Evolutionary conservation across 2,113 vertebrate species (phyloP).

Genomic region (Azemiops feae): DNA sequence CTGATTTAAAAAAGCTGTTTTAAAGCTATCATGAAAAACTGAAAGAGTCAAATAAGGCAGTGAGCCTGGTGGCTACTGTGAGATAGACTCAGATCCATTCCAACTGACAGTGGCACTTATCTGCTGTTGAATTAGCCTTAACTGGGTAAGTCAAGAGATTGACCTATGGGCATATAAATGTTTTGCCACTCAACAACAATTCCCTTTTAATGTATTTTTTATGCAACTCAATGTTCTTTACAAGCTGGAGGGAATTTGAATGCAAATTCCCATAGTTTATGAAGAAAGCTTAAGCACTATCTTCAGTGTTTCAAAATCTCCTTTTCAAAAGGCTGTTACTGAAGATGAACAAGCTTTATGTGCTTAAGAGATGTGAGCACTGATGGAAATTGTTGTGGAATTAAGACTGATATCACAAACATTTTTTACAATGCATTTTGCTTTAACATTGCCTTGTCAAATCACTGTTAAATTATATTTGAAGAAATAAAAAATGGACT

Average conservation of each 20-base stretch:
- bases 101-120: not conserved
- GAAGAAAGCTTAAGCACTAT: fast-evolving
- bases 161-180: not conserved
- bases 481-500: not conserved
- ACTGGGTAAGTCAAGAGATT: not conserved
- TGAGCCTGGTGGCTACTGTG: not conserved
- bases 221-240: not conserved
- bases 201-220: not conserved
- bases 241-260: not conserved
- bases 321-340: not conserved
- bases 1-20: not conserved
- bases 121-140: not conserved
- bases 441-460: not conserved
- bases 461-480: not conserved
- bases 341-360: not conserved
- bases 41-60: not conserved
- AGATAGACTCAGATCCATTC: not conserved
- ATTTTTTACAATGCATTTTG: not conserved
- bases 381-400: not conserved
- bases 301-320: not conserved
- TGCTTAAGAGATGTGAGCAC: not conserved
- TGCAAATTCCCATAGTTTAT: not conserved
- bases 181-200: not conserved
- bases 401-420: slow-evolving; percentile 1
- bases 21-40: not conserved